phyloP scores from a whole-genome alignment of 1,140 invertebrate species.

The Achroia grisella region DNA sequence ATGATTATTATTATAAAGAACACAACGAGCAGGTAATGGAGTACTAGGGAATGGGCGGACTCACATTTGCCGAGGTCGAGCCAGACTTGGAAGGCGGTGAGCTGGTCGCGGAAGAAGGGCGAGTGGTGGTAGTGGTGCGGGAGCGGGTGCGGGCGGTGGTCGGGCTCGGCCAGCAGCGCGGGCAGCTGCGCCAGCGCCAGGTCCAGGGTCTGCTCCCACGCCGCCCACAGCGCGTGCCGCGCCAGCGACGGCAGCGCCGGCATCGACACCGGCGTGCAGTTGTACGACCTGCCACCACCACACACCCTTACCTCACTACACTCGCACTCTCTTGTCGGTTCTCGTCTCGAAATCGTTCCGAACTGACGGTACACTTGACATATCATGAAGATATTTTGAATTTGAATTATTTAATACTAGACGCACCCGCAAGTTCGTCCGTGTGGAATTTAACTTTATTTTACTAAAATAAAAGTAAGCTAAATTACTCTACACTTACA shows the following conservation, averaged over 20 bases:
- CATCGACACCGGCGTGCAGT: constrained; percentile 94
- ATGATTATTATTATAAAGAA: too few species aligned
- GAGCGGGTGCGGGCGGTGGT: too few species aligned
- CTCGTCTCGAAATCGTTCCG: too few species aligned
- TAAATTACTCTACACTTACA: too few species aligned
- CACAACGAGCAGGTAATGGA: background rate
- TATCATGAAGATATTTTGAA: too few species aligned
- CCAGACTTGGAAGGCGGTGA: constrained; percentile 99
- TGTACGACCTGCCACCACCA: constrained; percentile 89
- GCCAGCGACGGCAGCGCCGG: constrained; percentile 93
- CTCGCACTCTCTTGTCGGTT: too few species aligned
- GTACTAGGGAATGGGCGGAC: background rate
- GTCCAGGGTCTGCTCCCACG: constrained; percentile 98
- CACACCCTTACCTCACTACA: too few species aligned
- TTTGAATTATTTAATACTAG: too few species aligned
- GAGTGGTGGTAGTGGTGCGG: constrained; percentile 81
- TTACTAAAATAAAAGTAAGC: too few species aligned
- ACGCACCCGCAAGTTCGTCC: too few species aligned
- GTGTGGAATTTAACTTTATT: too few species aligned
- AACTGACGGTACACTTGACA: too few species aligned
- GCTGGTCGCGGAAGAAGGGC: constrained; percentile 97
- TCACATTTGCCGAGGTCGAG: constrained; percentile 80
- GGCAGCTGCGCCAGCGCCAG: constrained; percentile 93
- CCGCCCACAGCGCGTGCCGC: constrained; percentile 94
- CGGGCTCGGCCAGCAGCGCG: constrained; percentile 78